phyloP scores from a whole-genome alignment of 2,797 vertebrate species.

The Rhadinocentrus ornatus region DNA sequence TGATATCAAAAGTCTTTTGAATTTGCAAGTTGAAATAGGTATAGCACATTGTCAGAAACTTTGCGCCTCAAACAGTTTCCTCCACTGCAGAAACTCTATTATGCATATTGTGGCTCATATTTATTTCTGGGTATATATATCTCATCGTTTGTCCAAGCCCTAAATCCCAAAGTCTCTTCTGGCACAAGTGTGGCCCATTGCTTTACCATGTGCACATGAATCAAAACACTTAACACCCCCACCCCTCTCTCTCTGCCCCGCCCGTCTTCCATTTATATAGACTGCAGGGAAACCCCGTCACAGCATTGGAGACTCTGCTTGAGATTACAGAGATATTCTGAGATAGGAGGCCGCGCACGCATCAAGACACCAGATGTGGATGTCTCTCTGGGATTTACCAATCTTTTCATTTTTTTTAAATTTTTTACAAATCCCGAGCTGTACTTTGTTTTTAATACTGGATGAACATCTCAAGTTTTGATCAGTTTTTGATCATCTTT shows the following conservation, averaged over 20 bases:
- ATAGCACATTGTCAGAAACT: not conserved
- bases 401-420: not conserved
- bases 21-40: too few relatives aligned
- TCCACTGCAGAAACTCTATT: not conserved
- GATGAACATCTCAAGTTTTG: not conserved
- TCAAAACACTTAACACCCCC: conserved; percentile 18
- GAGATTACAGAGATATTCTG: conserved; percentile 24
- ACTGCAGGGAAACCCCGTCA: conserved; percentile 80
- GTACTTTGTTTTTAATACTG: not conserved
- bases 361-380: conserved; percentile 11
- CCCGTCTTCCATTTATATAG: conserved; percentile 84
- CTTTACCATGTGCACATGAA: conserved; percentile 14
- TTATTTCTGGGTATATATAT: not conserved
- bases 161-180: not conserved
- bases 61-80: not conserved
- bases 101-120: not conserved
- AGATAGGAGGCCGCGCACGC: conserved; percentile 15
- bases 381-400: conserved; percentile 38
- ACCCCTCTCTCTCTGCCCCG: conserved; percentile 24
- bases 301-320: conserved; percentile 61
- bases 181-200: not conserved
- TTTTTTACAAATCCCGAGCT: conserved; percentile 1
- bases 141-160: not conserved
- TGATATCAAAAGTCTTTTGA: too few relatives aligned
- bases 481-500: not conserved